A percentile compares a stretch with the other conserved stretches of the same genome.
These are phyloP conservation scores for Formicarius rufipectus DNA, from an alignment of 2,113 vertebrate genomes.

Conservation along the genomic window DNA sequence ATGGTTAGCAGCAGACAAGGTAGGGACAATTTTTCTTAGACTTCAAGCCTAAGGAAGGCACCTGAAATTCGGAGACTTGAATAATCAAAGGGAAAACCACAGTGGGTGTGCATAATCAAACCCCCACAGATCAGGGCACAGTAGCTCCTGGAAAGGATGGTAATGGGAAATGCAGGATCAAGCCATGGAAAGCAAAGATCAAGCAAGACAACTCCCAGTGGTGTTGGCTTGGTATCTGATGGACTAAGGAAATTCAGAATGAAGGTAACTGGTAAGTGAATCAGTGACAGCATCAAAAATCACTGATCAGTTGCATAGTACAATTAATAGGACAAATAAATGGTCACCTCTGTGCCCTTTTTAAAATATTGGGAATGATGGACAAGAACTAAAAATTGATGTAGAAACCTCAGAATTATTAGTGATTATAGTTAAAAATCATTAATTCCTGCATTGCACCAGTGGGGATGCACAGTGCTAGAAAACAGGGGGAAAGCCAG, in stretches of 20 bases:
- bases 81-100: neutral
- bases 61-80: neutral
- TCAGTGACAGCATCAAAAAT: neutral
- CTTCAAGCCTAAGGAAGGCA: neutral
- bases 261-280: neutral
- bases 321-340: too few relatives aligned
- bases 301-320: too few relatives aligned
- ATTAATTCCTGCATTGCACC: neutral
- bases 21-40: neutral
- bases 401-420: neutral
- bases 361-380: rapidly evolving
- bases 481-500: neutral
- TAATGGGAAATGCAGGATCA: neutral
- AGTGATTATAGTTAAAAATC: neutral
- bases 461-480: too few relatives aligned
- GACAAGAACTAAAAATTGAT: neutral
- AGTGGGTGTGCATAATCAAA: neutral
- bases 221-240: neutral
- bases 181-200: neutral
- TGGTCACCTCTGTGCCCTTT: rapidly evolving
- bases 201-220: neutral
- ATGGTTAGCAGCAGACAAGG: neutral
- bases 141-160: neutral
- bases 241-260: neutral
- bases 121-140: neutral